These are phyloP conservation scores for Eciton burchellii DNA, from an alignment of 1,140 invertebrate genomes.

Conservation along the genomic window DNA sequence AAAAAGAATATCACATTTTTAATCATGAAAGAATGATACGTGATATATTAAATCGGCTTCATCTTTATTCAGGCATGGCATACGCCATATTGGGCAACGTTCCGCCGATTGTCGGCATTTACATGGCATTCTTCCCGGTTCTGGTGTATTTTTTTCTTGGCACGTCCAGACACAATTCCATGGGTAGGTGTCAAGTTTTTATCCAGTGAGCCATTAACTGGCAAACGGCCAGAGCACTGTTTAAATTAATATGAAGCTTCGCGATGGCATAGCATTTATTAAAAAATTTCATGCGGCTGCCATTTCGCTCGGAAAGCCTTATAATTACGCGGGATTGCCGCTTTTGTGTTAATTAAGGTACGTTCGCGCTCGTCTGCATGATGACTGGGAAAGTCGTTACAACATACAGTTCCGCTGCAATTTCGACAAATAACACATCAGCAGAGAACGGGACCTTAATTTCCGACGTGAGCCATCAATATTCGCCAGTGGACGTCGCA, in stretches of 20 bases:
- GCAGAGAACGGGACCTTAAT: conserved; percentile 52
- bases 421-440: conserved; percentile 69
- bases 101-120: conserved; percentile 95
- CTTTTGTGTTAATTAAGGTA: conserved; percentile 85
- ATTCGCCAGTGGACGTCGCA: conserved; percentile 89
- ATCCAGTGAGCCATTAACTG: neutral
- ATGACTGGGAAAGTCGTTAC: conserved; percentile 94
- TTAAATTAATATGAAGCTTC: conserved; percentile 13
- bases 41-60: neutral
- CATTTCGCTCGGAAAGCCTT: neutral
- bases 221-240: neutral
- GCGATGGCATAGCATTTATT: neutral
- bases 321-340: conserved; percentile 24
- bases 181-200: conserved; percentile 88
- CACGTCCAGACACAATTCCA: conserved; percentile 96
- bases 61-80: conserved; percentile 91
- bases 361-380: conserved; percentile 94
- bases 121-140: conserved; percentile 97
- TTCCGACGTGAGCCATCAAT: conserved; percentile 74
- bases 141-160: conserved; percentile 96
- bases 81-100: conserved; percentile 95
- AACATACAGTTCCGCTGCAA: conserved; percentile 79
- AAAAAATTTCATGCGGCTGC: neutral
- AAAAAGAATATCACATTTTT: neutral
- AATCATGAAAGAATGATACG: too few relatives aligned